Base-by-base conservation (phyloP, 2,797 vertebrate species). In the Rhynchonycteris naso region DNA sequence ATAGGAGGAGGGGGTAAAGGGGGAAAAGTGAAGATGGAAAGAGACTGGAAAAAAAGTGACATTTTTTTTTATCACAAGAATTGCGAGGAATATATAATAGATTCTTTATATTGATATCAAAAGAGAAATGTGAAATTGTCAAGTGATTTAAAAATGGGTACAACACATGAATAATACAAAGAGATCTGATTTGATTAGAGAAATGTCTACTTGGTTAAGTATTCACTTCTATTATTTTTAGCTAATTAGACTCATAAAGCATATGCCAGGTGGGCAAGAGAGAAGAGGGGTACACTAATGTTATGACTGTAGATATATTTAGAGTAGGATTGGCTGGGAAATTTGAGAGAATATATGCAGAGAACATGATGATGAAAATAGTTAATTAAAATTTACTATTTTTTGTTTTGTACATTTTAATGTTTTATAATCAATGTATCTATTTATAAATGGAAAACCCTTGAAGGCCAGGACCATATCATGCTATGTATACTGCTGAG, bases 201-300 rank as follows among this genome's bases (percentile, higher is more conserved):
- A 79, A 50, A 59, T 87, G 66, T 8, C 26, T 91, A 68, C 28
- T 76, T 94, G 72, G 59, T 92, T 66, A 93, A 90, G 47, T 92
- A 92, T 72, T 80, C 26, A 72, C 19, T 69, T 93, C 26, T 90
- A 56, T 94, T 91, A 86, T 66, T 94, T 93, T 71, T 82, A 65
- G 54, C 16, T 69, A 71, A n/a, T 95, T 94, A 95, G 58, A 65
- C 68, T 88, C 30, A 59, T 66, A 78, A 78, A 91, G 5, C n/a
- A 71, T 86, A 89, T 87, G 33, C 24, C 88, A 30, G 26, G 50
- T 88, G 56, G 68, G 24, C 11, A 68, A 35, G 85, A 85, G 87
- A 89, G 26, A 88, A 66, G 30, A 88, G 10, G 59, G 24, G 10
- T 28, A 80, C 50, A 89, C 90, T 91, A 58, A 35, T 72, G 78